Conservation (phyloP, 2,113 vertebrate genomes). For the Cynopterus brachyotis region DNA sequence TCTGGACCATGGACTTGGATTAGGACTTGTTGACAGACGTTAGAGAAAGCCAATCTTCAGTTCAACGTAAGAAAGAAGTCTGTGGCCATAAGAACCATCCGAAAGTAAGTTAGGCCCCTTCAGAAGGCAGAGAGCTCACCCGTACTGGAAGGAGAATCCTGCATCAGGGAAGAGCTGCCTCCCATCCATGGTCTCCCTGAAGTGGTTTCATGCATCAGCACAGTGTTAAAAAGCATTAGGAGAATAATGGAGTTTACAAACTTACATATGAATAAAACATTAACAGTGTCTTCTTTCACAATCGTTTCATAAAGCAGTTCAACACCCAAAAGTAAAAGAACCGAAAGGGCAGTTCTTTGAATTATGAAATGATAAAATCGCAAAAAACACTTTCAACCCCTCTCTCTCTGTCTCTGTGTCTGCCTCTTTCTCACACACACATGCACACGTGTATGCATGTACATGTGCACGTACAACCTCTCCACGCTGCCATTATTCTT, state of each 20-base stretch:
- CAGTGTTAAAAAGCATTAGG: background rate
- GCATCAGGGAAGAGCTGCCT: background rate
- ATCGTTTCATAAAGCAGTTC: conserved; percentile 6
- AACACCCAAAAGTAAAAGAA: background rate
- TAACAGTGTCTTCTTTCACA: background rate
- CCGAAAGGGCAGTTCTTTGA: background rate
- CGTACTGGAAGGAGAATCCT: background rate
- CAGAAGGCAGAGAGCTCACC: background rate
- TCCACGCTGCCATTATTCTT: background rate
- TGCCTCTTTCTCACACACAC: background rate
- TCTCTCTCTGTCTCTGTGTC: background rate
- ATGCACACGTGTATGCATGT: background rate
- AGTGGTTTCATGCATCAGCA: background rate
- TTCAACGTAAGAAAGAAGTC: background rate
- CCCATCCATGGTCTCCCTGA: background rate
- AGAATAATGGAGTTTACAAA: background rate
- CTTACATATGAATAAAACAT: background rate
- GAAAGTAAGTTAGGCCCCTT: background rate
- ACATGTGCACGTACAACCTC: background rate
- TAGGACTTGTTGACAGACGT: background rate
- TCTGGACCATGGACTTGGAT: background rate
- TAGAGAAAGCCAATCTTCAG: background rate
- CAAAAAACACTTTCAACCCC: background rate
- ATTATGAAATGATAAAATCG: too few species aligned
- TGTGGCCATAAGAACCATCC: background rate